Conservation (phyloP, 2,888 invertebrate genomes). For the Dryomyza anilis region DNA sequence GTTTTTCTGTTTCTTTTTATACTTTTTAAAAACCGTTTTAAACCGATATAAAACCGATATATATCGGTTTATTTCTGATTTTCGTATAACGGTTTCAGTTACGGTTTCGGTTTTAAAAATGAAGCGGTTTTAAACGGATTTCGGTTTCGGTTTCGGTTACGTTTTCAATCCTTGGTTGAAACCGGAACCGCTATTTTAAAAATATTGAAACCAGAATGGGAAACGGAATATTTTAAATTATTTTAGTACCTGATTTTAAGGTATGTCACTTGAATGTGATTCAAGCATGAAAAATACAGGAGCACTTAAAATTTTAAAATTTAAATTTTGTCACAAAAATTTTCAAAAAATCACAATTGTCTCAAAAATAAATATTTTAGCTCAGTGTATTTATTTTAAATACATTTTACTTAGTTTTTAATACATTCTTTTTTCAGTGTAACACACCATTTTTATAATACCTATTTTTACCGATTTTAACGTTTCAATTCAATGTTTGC, state of each 20-base stretch:
- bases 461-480: neutral
- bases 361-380: neutral
- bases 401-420: too few relatives aligned
- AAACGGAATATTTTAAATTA: neutral
- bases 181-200: too few relatives aligned
- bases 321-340: neutral
- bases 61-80: too few relatives aligned
- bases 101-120: too few relatives aligned
- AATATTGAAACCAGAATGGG: neutral
- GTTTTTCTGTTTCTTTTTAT: too few relatives aligned
- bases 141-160: too few relatives aligned
- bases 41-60: too few relatives aligned
- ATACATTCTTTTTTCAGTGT: neutral
- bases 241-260: neutral
- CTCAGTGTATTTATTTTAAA: neutral
- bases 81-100: too few relatives aligned
- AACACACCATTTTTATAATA: neutral
- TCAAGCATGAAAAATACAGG: neutral
- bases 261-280: too few relatives aligned
- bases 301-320: neutral
- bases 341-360: neutral
- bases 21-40: too few relatives aligned
- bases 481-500: neutral
- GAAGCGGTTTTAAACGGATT: too few relatives aligned
- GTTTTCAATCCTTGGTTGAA: too few relatives aligned